These are phyloP conservation scores for Paratilapia polleni DNA, from an alignment of 2,113 vertebrate genomes.

Conservation along the genomic window DNA sequence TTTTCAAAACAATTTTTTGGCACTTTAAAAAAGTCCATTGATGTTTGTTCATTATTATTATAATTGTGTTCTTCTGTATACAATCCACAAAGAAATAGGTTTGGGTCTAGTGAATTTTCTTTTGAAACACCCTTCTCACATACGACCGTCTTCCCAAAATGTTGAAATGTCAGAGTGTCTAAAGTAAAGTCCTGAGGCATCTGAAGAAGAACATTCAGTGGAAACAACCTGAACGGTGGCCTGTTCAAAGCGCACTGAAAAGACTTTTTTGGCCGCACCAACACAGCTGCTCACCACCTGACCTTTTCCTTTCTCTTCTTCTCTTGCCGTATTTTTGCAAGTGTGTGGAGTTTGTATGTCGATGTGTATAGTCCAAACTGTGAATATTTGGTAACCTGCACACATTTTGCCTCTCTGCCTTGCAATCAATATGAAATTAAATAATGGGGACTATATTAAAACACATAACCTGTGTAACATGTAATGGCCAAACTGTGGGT, in stretches of 20 bases:
- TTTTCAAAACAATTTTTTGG: not conserved
- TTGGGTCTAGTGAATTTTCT: not conserved
- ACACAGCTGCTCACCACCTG: not conserved
- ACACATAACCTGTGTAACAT: no score
- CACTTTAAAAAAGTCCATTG: not conserved
- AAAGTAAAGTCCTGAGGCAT: not conserved
- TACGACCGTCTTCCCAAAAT: not conserved
- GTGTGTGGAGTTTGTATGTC: not conserved
- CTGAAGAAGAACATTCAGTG: not conserved
- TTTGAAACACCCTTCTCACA: not conserved
- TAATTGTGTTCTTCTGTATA: not conserved
- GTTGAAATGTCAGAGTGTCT: not conserved
- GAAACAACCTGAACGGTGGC: not conserved
- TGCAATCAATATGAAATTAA: not conserved
- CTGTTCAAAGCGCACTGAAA: not conserved
- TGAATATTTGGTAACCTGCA: no score
- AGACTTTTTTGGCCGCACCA: not conserved
- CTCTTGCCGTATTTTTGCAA: not conserved
- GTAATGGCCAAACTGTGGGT: not conserved
- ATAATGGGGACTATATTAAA: not conserved
- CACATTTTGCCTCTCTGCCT: no score
- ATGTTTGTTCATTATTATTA: not conserved
- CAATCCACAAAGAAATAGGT: not conserved
- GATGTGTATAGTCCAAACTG: not conserved
- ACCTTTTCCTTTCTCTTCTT: not conserved